Base-by-base conservation (phyloP, 2,113 vertebrate species). In the Cacatua alba region DNA sequence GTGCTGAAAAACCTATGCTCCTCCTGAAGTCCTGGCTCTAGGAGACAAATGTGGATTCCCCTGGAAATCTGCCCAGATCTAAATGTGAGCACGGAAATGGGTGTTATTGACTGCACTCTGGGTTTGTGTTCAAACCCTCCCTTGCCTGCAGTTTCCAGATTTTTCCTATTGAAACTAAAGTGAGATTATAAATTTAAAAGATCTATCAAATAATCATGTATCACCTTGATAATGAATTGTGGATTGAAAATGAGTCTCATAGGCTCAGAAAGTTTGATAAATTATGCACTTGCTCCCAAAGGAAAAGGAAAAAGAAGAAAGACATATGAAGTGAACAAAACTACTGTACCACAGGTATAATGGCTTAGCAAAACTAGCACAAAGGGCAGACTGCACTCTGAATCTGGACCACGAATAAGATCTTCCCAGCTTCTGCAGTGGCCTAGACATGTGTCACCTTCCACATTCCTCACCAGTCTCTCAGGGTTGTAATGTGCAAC, bases 1-100 rank as follows among this genome's bases (percentile, higher is more conserved):
- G 68, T 9, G 18, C 55, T 81, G 75, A 60, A 81, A 60, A 74
- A 71, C 46, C 41, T 15, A 6, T 13, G 23, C 24, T 85, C 2
- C 48, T 92, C 46, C 77, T 71, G 51, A 81, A 60, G 70, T 8
- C 2, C 68, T 68, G 43, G 76, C 35, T 88, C 82, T 37, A 44
- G 39, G 52, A 91, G 65, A 86, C 35, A 81, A 46, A 78, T 9
- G 23, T 4, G 65, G 60, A 78, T 90, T 78, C 17, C n/a, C 52
- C 78, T 95, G 92, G 92, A 67, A 89, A 92, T 59, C 59, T 92
- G 78, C 74, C 88, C 78, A 70, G 69, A 89, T 52, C 69, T 87
- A 26, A 60, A 79, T 28, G 49, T 25, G 44, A 20, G 6, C 24
- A 51, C 82, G 88, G 74, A 90, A 74, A 91, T 39, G 60, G 87